A percentile compares a stretch with the other conserved stretches of the same genome.
phyloP scores from a whole-genome alignment of 2,113 vertebrate species.

The Meleagris gallopavo region DNA sequence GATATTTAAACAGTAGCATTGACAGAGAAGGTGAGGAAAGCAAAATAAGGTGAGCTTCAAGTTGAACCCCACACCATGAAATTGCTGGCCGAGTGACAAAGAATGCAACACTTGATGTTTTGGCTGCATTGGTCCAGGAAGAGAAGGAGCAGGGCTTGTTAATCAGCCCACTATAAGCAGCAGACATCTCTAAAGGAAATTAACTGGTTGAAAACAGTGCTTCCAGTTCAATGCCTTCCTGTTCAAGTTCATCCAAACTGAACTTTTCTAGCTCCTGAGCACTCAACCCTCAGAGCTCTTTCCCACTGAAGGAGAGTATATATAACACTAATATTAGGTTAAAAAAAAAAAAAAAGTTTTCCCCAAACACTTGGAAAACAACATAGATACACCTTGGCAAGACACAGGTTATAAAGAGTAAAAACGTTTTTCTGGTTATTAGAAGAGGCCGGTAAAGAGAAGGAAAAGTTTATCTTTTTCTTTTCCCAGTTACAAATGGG shows the following conservation, averaged over 20 bases:
- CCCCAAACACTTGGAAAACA: not conserved
- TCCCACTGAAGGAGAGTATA: not conserved
- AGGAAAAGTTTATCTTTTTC: not conserved
- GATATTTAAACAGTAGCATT: not conserved
- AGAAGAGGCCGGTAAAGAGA: not conserved
- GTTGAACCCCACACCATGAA: not conserved
- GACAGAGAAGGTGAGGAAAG: not conserved
- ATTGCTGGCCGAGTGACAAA: not conserved
- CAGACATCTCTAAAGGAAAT: not conserved
- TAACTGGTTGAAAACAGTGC: not conserved
- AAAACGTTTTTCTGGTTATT: not conserved
- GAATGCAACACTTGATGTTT: not conserved
- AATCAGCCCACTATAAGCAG: not conserved
- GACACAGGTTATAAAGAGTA: not conserved
- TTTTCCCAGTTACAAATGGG: not conserved
- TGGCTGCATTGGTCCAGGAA: not conserved
- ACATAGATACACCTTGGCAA: not conserved
- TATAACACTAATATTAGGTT: not conserved
- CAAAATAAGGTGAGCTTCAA: not conserved
- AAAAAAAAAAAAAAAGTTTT: not conserved
- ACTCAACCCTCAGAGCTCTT: not conserved
- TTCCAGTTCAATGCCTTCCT: not conserved
- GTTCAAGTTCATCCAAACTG: not conserved
- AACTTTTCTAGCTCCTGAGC: not conserved
- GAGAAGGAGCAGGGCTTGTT: not conserved